Percentiles rank a stretch among this genome's conserved stretches.
phyloP scores from a whole-genome alignment of 2,888 invertebrate species.

The Polietes domitor region DNA sequence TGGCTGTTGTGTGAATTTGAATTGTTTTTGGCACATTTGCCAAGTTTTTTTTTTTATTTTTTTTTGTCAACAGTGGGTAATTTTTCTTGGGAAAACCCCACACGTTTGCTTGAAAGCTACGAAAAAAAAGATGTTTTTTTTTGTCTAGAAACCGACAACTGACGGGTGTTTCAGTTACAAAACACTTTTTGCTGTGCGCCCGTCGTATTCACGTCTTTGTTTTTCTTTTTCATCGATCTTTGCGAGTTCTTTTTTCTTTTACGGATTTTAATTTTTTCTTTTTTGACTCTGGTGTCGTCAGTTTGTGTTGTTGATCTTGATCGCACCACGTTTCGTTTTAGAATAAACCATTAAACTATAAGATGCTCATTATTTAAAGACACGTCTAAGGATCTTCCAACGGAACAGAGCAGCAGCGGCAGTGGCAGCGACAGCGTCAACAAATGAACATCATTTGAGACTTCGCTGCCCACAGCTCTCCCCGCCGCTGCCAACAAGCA shows the following conservation, averaged over 20 bases:
- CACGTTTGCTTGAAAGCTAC: conserved; percentile 58
- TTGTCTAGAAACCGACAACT: conserved; percentile 22
- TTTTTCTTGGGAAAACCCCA: conserved; percentile 79
- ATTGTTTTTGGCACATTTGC: conserved; percentile 58
- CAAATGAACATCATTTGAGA: neutral
- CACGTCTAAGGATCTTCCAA: conserved; percentile 68
- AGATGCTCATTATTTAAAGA: conserved; percentile 79
- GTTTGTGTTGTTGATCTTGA: conserved; percentile 72
- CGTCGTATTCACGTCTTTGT: conserved; percentile 33
- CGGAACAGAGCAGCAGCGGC: conserved; percentile 11
- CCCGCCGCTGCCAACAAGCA: conserved; percentile 3
- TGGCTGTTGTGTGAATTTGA: conserved; percentile 22
- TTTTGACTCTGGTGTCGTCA: conserved; percentile 59
- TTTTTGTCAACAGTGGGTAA: conserved; percentile 72
- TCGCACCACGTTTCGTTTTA: conserved; percentile 77
- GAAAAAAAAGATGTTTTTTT: neutral
- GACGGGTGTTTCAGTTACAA: conserved; percentile 31
- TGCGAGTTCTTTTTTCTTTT: conserved; percentile 48
- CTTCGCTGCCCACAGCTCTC: neutral
- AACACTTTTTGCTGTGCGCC: conserved; percentile 15
- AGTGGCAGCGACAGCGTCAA: neutral
- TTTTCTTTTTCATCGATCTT: conserved; percentile 21
- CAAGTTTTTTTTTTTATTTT: conserved; percentile 57
- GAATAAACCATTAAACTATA: conserved; percentile 77
- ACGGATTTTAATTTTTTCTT: conserved; percentile 59